Evolutionary conservation across 2,888 invertebrate genomes (phyloP).

Genomic region (Noctua pronuba): DNA sequence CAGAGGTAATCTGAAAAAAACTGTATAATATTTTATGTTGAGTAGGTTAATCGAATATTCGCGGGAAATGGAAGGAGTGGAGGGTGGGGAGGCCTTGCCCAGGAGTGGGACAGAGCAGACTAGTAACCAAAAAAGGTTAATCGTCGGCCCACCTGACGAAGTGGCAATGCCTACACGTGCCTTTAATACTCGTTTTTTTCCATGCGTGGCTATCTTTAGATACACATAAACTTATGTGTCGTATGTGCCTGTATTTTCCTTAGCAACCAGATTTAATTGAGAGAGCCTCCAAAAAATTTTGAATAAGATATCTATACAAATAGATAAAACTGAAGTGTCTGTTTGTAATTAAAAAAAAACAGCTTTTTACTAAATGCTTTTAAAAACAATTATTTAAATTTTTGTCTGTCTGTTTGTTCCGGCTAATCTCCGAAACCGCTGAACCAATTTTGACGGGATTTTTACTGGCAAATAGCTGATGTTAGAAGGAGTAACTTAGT

Average conservation of each 20-base stretch:
- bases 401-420: not conserved
- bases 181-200: not conserved
- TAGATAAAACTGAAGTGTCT: not conserved
- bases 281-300: not conserved
- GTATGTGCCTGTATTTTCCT: not conserved
- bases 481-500: not conserved
- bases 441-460: not conserved
- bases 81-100: too few species aligned
- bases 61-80: too few species aligned
- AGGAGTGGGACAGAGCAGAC: too few species aligned
- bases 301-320: not conserved
- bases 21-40: not conserved
- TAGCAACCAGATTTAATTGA: not conserved
- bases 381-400: not conserved
- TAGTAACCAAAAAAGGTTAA: too few species aligned
- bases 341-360: not conserved
- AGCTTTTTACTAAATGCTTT: not conserved
- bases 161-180: not conserved
- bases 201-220: not conserved
- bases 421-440: not conserved
- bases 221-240: not conserved
- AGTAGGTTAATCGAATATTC: not conserved
- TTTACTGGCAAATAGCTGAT: not conserved
- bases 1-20: not conserved
- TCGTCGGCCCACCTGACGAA: not conserved